phyloP scores from a whole-genome alignment of 2,113 vertebrate genomes.

The Pogonocichla stellata region DNA sequence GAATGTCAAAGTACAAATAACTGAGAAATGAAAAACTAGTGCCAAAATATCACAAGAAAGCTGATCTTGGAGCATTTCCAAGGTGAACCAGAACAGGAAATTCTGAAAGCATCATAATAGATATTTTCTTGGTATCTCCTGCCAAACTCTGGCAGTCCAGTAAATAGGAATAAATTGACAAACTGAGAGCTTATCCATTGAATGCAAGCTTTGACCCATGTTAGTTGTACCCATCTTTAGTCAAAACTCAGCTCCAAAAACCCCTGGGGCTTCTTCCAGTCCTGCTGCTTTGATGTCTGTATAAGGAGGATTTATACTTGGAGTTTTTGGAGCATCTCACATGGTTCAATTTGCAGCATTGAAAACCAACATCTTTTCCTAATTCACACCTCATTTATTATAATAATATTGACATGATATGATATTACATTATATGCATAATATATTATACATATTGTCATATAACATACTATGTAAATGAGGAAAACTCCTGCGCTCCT shows the following conservation, averaged over 20 bases:
- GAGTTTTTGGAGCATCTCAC: not conserved
- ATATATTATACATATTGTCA: not conserved
- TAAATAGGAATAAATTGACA: not conserved
- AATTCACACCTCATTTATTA: conserved; percentile 1
- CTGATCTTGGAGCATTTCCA: not conserved
- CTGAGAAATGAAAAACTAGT: not conserved
- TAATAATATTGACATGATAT: not conserved
- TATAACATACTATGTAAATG: not conserved
- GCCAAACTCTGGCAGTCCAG: not conserved
- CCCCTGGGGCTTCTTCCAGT: not conserved
- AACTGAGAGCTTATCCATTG: not conserved
- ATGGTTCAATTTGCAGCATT: not conserved
- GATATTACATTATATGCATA: not conserved
- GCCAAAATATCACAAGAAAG: not conserved
- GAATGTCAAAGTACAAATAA: not conserved
- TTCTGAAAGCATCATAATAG: not conserved
- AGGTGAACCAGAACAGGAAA: conserved; percentile 8
- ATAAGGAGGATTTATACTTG: conserved; percentile 28
- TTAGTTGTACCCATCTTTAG: conserved; percentile 46
- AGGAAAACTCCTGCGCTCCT: not conserved
- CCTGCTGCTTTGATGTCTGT: conserved; percentile 63
- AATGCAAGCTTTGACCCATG: conserved; percentile 1
- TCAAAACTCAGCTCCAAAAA: conserved; percentile 13
- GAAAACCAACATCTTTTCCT: not conserved
- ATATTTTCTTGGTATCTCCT: not conserved